Percentiles rank a stretch among this genome's conserved stretches.
Evolutionary conservation across 2,888 invertebrate genomes (phyloP).

Genomic region (Perdita meconis): DNA sequence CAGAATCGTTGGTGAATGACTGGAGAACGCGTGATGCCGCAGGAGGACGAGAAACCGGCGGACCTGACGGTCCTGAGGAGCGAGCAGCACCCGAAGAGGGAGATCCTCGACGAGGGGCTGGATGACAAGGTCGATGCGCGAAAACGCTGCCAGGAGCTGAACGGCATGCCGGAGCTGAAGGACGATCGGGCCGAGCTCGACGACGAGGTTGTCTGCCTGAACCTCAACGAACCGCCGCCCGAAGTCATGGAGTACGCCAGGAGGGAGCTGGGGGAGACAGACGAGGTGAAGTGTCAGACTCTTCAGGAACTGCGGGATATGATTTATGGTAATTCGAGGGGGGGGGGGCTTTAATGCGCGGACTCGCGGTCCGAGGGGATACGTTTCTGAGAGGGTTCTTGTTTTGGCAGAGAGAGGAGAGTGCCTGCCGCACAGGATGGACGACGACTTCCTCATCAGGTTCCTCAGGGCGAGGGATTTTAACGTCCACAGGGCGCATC

Average conservation of each 20-base stretch:
- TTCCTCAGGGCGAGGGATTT: conserved; percentile 91
- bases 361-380: background rate
- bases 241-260: conserved; percentile 89
- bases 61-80: conserved; percentile 1
- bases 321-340: conserved; percentile 87
- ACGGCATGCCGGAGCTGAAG: conserved; percentile 57
- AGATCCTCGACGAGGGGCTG: background rate
- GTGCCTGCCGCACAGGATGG: conserved; percentile 90
- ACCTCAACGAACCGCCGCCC: conserved; percentile 88
- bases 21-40: conserved; percentile 51
- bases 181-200: conserved; percentile 80
- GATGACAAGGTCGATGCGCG: conserved; percentile 18
- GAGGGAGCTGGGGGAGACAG: conserved; percentile 89
- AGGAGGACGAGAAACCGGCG: conserved; percentile 48
- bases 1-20: conserved; percentile 44
- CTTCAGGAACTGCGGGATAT: conserved; percentile 90
- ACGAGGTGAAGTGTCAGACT: conserved; percentile 88
- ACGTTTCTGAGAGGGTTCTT: conserved; percentile 27
- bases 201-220: conserved; percentile 87
- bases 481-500: conserved; percentile 89
- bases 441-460: conserved; percentile 90
- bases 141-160: conserved; percentile 30
- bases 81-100: background rate
- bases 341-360: background rate
- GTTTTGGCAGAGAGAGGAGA: conserved; percentile 89